phyloP scores from a whole-genome alignment of 2,888 invertebrate genomes.

The Mimachlamys varia region DNA sequence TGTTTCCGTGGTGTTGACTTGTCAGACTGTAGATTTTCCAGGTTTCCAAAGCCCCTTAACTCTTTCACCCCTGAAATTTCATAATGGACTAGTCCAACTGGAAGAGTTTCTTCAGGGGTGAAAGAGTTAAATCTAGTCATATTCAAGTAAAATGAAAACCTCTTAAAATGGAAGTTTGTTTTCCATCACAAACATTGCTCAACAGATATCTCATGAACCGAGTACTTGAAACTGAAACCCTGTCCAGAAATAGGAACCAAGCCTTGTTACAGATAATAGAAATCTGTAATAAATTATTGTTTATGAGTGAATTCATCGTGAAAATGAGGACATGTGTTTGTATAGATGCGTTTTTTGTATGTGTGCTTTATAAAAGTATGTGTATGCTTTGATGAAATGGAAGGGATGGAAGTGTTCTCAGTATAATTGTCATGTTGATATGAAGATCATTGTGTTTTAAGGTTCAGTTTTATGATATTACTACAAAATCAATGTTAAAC shows the following conservation, averaged over 20 bases:
- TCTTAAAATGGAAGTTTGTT: background rate
- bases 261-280: background rate
- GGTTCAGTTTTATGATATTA: no score
- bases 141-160: background rate
- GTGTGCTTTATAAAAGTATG: background rate
- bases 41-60: background rate
- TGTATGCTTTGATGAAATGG: background rate
- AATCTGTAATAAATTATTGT: conserved; percentile 19
- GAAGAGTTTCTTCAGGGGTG: no score
- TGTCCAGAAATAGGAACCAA: background rate
- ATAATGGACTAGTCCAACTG: no score
- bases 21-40: background rate
- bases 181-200: background rate
- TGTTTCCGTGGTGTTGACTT: background rate
- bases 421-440: background rate
- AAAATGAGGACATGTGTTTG: background rate
- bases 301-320: background rate
- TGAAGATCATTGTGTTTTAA: background rate
- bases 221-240: background rate
- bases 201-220: background rate
- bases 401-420: background rate
- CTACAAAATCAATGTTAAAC: no score
- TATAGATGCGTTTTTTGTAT: background rate
- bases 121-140: background rate
- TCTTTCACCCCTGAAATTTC: no score